These are phyloP conservation scores for Montipora efflorescens DNA, from an alignment of 64 coral and sea anemone species.

Conservation along the genomic window DNA sequence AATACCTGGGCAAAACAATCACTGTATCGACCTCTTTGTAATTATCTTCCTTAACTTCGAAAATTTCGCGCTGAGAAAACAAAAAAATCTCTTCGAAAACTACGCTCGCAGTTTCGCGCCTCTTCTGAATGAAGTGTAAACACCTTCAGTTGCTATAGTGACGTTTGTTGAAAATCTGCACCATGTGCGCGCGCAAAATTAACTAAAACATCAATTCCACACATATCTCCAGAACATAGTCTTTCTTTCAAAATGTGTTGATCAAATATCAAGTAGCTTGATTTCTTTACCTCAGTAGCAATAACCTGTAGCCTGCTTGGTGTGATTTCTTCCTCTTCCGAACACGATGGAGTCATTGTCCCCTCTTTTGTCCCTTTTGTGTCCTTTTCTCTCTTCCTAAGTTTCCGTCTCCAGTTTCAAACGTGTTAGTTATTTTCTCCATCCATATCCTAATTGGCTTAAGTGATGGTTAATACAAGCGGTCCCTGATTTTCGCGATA, in stretches of 20 bases:
- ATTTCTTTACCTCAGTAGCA: not conserved
- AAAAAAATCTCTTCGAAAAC: not conserved
- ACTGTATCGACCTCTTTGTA: not conserved
- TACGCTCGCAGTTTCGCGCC: not conserved
- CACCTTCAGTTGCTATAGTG: conserved; percentile 47
- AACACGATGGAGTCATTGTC: not conserved
- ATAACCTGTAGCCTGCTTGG: not conserved
- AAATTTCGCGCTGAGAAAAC: not conserved
- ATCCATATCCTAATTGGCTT: not conserved
- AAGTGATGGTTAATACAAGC: not conserved
- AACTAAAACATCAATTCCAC: not conserved
- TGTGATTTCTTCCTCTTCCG: not conserved
- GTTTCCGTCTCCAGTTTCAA: not conserved
- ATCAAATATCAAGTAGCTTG: not conserved
- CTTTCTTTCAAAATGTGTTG: not conserved
- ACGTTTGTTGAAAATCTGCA: not conserved
- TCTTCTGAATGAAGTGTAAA: not conserved
- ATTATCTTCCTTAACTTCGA: not conserved
- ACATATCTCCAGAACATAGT: not conserved
- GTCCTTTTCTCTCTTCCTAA: not conserved
- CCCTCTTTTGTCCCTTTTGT: not conserved
- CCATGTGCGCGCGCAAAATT: not conserved
- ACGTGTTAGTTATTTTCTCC: not conserved
- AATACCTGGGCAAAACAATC: not conserved
- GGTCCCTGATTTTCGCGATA: not conserved